phyloP scores from a whole-genome alignment of 2,888 invertebrate species.

The Branchellion lobata region DNA sequence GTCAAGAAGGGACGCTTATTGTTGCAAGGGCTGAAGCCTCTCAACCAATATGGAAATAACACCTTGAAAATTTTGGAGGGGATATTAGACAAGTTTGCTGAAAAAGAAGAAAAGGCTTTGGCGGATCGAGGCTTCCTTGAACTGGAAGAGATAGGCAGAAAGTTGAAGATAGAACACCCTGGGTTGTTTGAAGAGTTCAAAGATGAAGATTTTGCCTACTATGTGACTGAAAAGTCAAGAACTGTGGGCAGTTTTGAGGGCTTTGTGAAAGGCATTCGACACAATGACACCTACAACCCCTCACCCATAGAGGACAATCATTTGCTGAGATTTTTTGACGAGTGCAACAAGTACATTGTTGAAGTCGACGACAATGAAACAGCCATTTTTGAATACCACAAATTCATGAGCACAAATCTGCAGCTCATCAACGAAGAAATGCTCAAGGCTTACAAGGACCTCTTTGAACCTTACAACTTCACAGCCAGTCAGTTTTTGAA shows the following conservation, averaged over 20 bases:
- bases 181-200: background rate
- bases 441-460: background rate
- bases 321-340: background rate
- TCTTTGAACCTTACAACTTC: background rate
- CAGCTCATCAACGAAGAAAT: background rate
- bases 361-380: background rate
- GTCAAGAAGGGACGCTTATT: background rate
- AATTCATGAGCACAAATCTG: background rate
- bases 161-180: background rate
- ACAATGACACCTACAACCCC: background rate
- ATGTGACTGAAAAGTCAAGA: background rate
- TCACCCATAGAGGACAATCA: background rate
- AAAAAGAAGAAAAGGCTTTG: background rate
- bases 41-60: background rate
- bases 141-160: background rate
- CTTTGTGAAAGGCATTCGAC: background rate
- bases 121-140: background rate
- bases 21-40: background rate
- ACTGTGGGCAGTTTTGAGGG: background rate
- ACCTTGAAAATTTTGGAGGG: background rate
- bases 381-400: background rate
- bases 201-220: background rate
- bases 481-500: background rate
- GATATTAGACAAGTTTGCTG: background rate
- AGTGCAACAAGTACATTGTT: background rate